A percentile compares a stretch with the other conserved stretches of the same genome.
These are phyloP conservation scores for Papilio gigon DNA, from an alignment of 2,888 invertebrate genomes.

Conservation along the genomic window DNA sequence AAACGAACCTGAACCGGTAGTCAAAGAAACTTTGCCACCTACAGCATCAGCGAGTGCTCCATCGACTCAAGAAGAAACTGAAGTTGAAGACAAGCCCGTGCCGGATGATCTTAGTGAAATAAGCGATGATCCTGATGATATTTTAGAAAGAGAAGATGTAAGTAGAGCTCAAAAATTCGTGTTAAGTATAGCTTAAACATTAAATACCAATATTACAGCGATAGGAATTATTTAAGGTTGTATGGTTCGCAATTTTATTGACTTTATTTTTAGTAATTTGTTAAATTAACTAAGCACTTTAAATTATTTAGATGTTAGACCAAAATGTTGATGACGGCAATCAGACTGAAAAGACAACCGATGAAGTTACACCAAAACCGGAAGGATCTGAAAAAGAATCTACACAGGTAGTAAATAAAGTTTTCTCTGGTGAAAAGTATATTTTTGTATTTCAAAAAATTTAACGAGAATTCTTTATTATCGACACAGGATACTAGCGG, in stretches of 20 bases:
- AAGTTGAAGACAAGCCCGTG: slow-evolving; percentile 79
- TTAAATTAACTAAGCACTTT: not conserved
- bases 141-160: slow-evolving; percentile 89
- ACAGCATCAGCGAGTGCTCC: slow-evolving; percentile 61
- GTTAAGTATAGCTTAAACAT: not conserved
- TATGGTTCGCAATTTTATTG: not conserved
- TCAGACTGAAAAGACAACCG: slow-evolving; percentile 61
- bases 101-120: slow-evolving; percentile 92
- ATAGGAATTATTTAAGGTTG: not conserved
- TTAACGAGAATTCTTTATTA: not conserved
- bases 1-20: slow-evolving; percentile 63
- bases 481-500: slow-evolving; percentile 69
- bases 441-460: not conserved
- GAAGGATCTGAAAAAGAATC: slow-evolving; percentile 73
- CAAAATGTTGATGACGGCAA: slow-evolving; percentile 73
- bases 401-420: slow-evolving; percentile 61
- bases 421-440: not conserved
- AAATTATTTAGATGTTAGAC: slow-evolving; percentile 67
- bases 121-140: slow-evolving; percentile 94
- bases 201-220: not conserved
- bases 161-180: slow-evolving; percentile 47
- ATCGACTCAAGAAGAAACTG: slow-evolving; percentile 65
- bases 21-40: slow-evolving; percentile 66
- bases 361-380: slow-evolving; percentile 62
- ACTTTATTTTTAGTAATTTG: not conserved